Conservation (phyloP, 2,113 vertebrate genomes). For the Picathartes gymnocephalus region DNA sequence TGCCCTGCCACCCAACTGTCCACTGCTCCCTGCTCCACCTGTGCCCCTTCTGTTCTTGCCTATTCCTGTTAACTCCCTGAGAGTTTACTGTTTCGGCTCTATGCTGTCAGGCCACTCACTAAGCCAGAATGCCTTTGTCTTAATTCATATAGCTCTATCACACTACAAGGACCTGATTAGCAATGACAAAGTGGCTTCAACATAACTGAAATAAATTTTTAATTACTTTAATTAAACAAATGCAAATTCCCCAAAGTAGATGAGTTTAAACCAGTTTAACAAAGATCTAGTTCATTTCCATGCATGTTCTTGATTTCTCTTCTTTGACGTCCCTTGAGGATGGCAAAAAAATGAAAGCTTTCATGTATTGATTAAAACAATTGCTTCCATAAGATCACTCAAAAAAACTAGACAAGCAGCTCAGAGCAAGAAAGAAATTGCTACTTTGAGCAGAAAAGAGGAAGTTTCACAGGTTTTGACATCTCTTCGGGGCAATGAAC, state of each 20-base stretch:
- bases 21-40: not conserved
- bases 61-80: not conserved
- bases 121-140: not conserved
- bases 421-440: not conserved
- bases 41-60: not conserved
- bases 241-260: conserved; percentile 10
- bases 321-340: not conserved
- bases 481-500: not conserved
- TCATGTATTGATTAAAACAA: not conserved
- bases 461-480: not conserved
- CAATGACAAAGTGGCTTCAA: conserved; percentile 18
- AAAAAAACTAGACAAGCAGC: not conserved
- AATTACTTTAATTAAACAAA: conserved; percentile 53
- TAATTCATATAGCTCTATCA: conserved; percentile 1
- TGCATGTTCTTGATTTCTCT: not conserved
- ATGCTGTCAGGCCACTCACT: not conserved
- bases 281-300: not conserved
- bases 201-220: conserved; percentile 14
- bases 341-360: not conserved
- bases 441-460: not conserved
- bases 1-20: not conserved
- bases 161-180: not conserved
- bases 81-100: not conserved
- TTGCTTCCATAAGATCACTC: not conserved
- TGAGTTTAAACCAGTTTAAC: not conserved